These are phyloP conservation scores for Atrichornis clamosus DNA, from an alignment of 2,113 vertebrate genomes.

Conservation along the genomic window DNA sequence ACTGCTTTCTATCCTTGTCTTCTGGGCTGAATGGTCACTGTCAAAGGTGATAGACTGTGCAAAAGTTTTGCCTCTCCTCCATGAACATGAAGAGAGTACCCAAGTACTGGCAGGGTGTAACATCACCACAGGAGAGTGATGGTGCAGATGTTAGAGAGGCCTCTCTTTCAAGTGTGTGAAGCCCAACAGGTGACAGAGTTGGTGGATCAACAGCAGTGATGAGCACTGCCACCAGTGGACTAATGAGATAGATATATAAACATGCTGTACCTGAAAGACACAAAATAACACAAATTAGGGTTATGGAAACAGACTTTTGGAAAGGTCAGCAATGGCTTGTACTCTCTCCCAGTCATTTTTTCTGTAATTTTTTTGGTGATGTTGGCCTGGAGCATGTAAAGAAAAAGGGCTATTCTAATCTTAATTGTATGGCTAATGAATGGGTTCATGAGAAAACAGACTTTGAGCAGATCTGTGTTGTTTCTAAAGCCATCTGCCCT, in stretches of 20 bases:
- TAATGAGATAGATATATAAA: neutral
- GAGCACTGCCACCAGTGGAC: neutral
- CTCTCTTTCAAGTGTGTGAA: neutral
- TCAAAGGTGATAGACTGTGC: neutral
- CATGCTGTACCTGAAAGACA: neutral
- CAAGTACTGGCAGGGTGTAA: too few relatives aligned
- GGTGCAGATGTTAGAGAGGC: neutral
- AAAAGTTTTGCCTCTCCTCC: neutral
- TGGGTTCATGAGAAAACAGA: neutral
- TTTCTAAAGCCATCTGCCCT: neutral
- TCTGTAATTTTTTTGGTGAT: neutral
- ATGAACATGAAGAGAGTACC: neutral
- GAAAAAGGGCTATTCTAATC: neutral
- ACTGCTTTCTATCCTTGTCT: neutral
- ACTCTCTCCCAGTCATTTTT: neutral
- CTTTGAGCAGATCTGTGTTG: neutral
- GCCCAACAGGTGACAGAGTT: neutral
- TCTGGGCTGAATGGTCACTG: neutral
- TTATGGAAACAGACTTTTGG: neutral
- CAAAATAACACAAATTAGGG: neutral
- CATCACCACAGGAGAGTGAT: too few relatives aligned
- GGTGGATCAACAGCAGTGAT: neutral
- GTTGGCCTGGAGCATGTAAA: neutral
- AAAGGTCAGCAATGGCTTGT: neutral
- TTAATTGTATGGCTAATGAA: neutral